A percentile compares a stretch with the other conserved stretches of the same genome.
These are phyloP conservation scores for Poeciliopsis presidionis DNA, from an alignment of 2,797 vertebrate species.

Conservation along the genomic window DNA sequence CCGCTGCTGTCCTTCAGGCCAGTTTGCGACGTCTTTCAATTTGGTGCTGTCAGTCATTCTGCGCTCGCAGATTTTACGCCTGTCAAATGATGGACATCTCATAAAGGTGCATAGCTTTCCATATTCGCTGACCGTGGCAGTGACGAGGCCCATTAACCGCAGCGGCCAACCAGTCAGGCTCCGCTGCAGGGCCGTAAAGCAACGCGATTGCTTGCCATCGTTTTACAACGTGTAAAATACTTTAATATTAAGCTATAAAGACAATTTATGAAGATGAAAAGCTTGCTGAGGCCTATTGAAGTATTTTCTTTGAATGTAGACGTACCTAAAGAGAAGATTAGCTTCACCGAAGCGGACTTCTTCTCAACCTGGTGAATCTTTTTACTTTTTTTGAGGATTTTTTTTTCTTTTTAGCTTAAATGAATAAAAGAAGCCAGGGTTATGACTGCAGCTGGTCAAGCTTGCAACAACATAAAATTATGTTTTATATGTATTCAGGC, in stretches of 20 bases:
- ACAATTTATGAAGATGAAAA: neutral
- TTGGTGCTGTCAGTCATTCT: conserved; percentile 63
- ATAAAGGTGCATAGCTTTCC: conserved; percentile 26
- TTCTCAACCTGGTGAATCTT: neutral
- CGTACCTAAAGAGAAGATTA: neutral
- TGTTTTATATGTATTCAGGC: neutral
- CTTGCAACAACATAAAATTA: neutral
- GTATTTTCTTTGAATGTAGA: neutral
- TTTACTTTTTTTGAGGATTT: neutral
- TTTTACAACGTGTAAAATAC: neutral
- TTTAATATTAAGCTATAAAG: neutral
- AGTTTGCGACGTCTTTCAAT: conserved; percentile 57
- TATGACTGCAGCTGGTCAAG: neutral
- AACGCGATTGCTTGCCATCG: neutral
- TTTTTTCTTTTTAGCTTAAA: neutral
- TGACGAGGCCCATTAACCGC: conserved; percentile 41
- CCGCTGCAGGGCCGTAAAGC: neutral
- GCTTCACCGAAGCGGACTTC: neutral
- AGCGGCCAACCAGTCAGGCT: neutral
- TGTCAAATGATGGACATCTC: conserved; percentile 57
- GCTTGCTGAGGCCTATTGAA: neutral
- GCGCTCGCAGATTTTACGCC: conserved; percentile 42
- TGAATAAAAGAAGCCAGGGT: neutral
- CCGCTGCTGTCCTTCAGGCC: conserved; percentile 60
- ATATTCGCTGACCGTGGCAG: conserved; percentile 23